These are phyloP conservation scores for Pyrrhia umbra DNA, from an alignment of 2,888 invertebrate genomes.

Conservation along the genomic window DNA sequence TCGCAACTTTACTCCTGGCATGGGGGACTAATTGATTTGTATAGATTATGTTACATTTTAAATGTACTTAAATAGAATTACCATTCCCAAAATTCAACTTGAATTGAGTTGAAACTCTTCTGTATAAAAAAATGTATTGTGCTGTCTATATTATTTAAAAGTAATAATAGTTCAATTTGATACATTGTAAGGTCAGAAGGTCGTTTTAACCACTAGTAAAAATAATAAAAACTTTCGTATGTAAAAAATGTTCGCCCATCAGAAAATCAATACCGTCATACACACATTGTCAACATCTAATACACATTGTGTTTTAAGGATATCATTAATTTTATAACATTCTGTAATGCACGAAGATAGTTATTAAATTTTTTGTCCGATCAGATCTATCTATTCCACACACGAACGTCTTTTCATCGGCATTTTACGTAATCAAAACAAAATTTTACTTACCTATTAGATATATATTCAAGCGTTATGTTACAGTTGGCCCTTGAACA, in stretches of 20 bases:
- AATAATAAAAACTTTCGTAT: not conserved
- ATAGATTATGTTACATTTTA: too few species aligned
- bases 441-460: conserved; percentile 34
- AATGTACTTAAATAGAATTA: too few species aligned
- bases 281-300: not conserved
- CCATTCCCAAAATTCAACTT: too few species aligned
- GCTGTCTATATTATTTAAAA: not conserved
- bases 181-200: not conserved
- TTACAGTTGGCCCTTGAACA: conserved; percentile 4
- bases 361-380: not conserved
- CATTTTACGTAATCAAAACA: conserved; percentile 50
- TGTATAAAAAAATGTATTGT: too few species aligned
- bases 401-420: conserved; percentile 24
- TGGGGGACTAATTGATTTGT: too few species aligned
- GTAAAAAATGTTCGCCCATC: not conserved
- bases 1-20: too few species aligned
- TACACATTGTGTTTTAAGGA: not conserved
- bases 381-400: not conserved
- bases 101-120: too few species aligned
- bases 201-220: not conserved
- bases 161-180: too few species aligned
- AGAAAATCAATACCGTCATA: conserved; percentile 35
- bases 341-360: not conserved
- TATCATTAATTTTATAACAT: not conserved
- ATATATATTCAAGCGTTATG: not conserved